Percentiles rank a stretch among this genome's conserved stretches.
These are phyloP conservation scores for Parapsyche elsis DNA, from an alignment of 1,140 invertebrate genomes.

Conservation along the genomic window DNA sequence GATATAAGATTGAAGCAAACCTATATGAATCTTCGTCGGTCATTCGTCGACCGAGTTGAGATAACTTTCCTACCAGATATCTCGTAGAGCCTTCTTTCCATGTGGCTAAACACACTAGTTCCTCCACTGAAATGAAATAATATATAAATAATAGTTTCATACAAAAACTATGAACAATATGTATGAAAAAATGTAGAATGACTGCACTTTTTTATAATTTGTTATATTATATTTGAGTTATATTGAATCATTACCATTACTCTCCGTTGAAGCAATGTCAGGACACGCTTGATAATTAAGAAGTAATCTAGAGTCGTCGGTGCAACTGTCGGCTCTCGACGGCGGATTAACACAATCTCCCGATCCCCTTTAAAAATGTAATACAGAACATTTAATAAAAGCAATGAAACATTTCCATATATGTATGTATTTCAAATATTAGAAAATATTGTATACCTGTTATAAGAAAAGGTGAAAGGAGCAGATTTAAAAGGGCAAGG, in stretches of 20 bases:
- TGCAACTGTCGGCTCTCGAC: constrained; percentile 90
- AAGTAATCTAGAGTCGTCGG: constrained; percentile 85
- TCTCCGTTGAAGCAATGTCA: constrained; percentile 86
- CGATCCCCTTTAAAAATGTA: constrained; percentile 69
- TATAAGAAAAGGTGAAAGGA: constrained; percentile 86
- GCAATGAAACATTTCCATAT: no score
- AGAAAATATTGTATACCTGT: constrained; percentile 62
- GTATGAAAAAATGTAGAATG: no score
- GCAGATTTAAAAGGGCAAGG: constrained; percentile 78
- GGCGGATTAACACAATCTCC: constrained; percentile 86
- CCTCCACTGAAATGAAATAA: constrained; percentile 74
- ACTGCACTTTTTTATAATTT: no score
- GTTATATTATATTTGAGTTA: neutral
- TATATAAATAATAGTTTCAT: constrained; percentile 4
- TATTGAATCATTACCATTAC: constrained; percentile 72
- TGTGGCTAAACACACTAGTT: constrained; percentile 84
- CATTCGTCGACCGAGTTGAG: constrained; percentile 66
- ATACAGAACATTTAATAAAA: constrained; percentile 61
- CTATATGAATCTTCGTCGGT: constrained; percentile 71
- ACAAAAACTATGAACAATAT: neutral
- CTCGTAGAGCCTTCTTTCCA: constrained; percentile 91
- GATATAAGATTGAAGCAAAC: constrained; percentile 54
- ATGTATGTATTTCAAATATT: neutral
- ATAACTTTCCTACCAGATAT: constrained; percentile 83
- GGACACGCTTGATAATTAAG: constrained; percentile 93